Base-by-base conservation (phyloP, 2,113 vertebrate genomes). In the Eleginops maclovinus region DNA sequence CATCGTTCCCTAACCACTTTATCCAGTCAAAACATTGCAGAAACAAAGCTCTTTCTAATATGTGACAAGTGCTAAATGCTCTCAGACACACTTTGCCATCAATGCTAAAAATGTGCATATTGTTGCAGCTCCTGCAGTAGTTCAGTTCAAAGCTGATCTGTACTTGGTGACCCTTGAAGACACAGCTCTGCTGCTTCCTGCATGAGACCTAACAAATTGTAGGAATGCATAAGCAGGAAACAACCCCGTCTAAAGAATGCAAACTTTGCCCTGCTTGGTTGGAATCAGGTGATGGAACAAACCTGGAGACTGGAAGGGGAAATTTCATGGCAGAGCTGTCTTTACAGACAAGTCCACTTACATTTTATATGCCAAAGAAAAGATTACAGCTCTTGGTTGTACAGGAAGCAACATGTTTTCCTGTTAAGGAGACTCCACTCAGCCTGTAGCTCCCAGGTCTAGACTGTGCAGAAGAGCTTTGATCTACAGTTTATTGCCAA, bases 181-280 rank as follows among this genome's bases (percentile, higher is more conserved):
- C 12, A 19, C 14, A 3, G 21, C 44, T 36, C 2, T 17, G 43
- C 51, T 61, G 41, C 31, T 68, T 60, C 58, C 47, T 65, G 56
- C 40, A 43, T 41, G 74, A 73, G n/a, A 54, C 62, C 28, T 70
- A 40, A 36, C 85, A 89, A 81, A 84, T 75, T 50, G 22, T 22
- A 76, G 85, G 86, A 92, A 92, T 86, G 87, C 53, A 47, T 43
- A 41, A 64, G 51, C 81, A 82, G 87, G 89, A 92, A 92, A 65
- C 59, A 53, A 61, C 36, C 41, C 28, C 5, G 49, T 61, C 68
- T 62, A 15, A 83, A 85, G 83, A 91, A 92, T 86, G 81, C 76
- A 87, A 81, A 87, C 87, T 79, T 89, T 84, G 76, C 83, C 67
- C 55, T 0, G 6, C 60, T 69, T 82, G 81, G 86, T 82, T 75